Conservation (phyloP, 2,113 vertebrate species). For the Hassar affinis region DNA sequence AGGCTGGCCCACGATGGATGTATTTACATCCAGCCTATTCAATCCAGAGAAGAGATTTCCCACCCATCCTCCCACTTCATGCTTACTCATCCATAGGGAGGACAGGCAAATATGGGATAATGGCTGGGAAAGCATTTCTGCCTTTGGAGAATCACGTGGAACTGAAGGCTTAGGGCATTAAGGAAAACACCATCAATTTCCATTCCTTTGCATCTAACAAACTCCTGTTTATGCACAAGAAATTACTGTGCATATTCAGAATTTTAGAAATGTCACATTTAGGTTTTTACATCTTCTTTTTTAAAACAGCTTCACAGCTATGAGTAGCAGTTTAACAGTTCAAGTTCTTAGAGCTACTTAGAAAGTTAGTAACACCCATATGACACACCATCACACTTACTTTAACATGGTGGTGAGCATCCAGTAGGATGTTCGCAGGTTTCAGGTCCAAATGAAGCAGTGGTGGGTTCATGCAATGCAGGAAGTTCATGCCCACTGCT, state of each 20-base stretch:
- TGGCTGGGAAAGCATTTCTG: slow-evolving; percentile 57
- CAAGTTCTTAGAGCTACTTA: not conserved
- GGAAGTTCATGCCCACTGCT: slow-evolving; percentile 96
- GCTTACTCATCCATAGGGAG: slow-evolving; percentile 56
- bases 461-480: slow-evolving; percentile 94
- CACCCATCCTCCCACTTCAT: slow-evolving; percentile 61
- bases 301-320: not conserved
- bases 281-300: not conserved
- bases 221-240: not conserved
- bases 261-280: not conserved
- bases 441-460: slow-evolving; percentile 96
- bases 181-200: slow-evolving; percentile 1
- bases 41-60: slow-evolving; percentile 57
- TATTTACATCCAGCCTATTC: slow-evolving; percentile 74
- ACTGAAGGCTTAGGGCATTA: slow-evolving; percentile 17
- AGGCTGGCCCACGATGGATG: slow-evolving; percentile 64
- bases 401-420: slow-evolving; percentile 96
- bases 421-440: slow-evolving; percentile 95
- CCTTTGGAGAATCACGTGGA: slow-evolving; percentile 44
- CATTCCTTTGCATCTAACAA: not conserved
- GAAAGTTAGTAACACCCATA: not conserved
- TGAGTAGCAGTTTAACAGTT: not conserved
- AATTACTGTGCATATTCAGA: not conserved
- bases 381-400: slow-evolving; percentile 65
- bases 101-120: slow-evolving; percentile 45